Evolutionary conservation across 2,797 vertebrate species (phyloP), one percentile per base, ranked within the genome.

Genomic region (Ptychobarbus kaznakovi): DNA sequence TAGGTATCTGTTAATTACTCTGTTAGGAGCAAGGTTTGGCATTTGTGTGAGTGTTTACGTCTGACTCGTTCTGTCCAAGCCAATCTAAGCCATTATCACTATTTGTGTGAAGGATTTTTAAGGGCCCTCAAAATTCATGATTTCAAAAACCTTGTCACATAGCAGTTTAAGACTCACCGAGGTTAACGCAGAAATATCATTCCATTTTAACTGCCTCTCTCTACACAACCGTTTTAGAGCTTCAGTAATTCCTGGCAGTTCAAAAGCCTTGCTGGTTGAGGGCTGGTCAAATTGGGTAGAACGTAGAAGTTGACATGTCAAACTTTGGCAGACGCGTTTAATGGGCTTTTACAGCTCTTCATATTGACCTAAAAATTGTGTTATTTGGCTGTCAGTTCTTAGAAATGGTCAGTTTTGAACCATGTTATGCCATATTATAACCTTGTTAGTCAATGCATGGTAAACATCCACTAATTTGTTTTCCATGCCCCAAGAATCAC

Each of bases 181-280:
- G 80, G 83, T 76, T 83, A 77, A 65, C 25, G 3, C 69, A 77
- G 78, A 81, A 75, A 80, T 86, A 66, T 78, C 70, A 3, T 56
- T 80, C 63, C 70, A 66, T 83, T 87, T 87, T 77, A 89, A 89
- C 81, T 42, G 69, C 70, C 72, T 81, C 49, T 63, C 75, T 85
- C 49, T 75, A 80, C 68, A 82, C 83, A 66, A 69, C 61, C 79
- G n/a, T 81, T 68, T 68, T 42, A 86, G 46, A 81, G 75, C 65
- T 46, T 46, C 58, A 46, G 61, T 80, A 22, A 80, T 80, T 46
- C 65, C 77, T 80, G 25, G 10, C 61, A 22, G 58, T 46, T 80
- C 40, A 61, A 18, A 61, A 42, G 8, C 77, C 10, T 80, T 65
- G 58, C 3, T 65, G n/a, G 8, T 44, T 6, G 53, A 61, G 38